Evolutionary conservation across 2,797 vertebrate genomes (phyloP).

Genomic region (Trachurus trachurus): DNA sequence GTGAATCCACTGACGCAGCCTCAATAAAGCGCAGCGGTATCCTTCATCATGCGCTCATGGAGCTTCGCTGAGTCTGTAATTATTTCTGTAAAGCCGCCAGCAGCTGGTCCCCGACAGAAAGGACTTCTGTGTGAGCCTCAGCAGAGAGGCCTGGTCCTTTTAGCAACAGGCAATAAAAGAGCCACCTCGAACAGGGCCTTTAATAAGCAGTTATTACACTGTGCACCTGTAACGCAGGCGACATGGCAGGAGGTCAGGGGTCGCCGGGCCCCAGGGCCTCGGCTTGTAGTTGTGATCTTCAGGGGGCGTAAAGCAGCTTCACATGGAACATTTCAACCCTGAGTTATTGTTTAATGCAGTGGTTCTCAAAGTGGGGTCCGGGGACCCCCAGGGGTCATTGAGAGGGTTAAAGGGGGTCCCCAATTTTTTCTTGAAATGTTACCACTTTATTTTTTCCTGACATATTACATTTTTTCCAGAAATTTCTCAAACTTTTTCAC

Average conservation of each 20-base stretch:
- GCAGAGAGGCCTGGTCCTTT: constrained; percentile 45
- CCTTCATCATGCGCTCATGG: constrained; percentile 71
- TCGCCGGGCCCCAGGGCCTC: constrained; percentile 9
- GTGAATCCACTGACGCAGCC: constrained; percentile 66
- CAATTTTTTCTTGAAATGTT: too few relatives aligned
- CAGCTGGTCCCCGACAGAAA: constrained; percentile 71
- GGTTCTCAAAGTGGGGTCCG: too few relatives aligned
- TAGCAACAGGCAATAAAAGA: constrained; percentile 66
- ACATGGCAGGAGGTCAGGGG: constrained; percentile 27
- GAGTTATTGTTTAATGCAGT: too few relatives aligned
- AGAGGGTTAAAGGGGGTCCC: too few relatives aligned
- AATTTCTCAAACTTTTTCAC: too few relatives aligned
- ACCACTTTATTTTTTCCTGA: too few relatives aligned
- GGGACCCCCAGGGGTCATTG: too few relatives aligned
- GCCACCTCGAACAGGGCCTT: constrained; percentile 26
- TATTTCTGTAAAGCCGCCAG: constrained; percentile 64
- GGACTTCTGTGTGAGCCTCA: constrained; percentile 58
- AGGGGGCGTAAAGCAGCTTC: not conserved
- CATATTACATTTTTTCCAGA: too few relatives aligned
- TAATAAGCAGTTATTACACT: constrained; percentile 64
- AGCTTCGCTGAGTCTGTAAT: constrained; percentile 70
- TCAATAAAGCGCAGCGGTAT: constrained; percentile 65
- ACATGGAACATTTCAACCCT: too few relatives aligned
- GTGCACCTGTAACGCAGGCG: constrained; percentile 65
- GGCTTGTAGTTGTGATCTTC: not conserved